Conservation (phyloP, 2,113 vertebrate species). For the rabbit (Oryctolagus cuniculus) region mOryCun1.1 NC_091445.1:21362501-21363000, state of each 20-base stretch:
- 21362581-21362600: constrained; percentile 86
- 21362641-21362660: constrained; percentile 76
- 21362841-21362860: constrained; percentile 41
- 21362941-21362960: constrained; percentile 21
- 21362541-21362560: constrained; percentile 98
- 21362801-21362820: neutral
- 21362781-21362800: neutral
- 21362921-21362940: constrained; percentile 38
- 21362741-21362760: neutral
- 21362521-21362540: constrained; percentile 96
- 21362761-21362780: neutral
- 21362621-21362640: constrained; percentile 76
- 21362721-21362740: constrained; percentile 61
- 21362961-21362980: neutral
- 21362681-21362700: constrained; percentile 67
- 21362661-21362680: constrained; percentile 73
- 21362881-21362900: constrained; percentile 20
- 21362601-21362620: constrained; percentile 81
- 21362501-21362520: constrained; percentile 94
- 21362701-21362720: constrained; percentile 80
- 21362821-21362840: neutral
- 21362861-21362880: neutral
- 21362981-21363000: neutral
- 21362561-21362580: constrained; percentile 92
- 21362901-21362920: constrained; percentile 54